phyloP scores from a whole-genome alignment of 2,888 invertebrate genomes.

The Tetranychus piercei region DNA sequence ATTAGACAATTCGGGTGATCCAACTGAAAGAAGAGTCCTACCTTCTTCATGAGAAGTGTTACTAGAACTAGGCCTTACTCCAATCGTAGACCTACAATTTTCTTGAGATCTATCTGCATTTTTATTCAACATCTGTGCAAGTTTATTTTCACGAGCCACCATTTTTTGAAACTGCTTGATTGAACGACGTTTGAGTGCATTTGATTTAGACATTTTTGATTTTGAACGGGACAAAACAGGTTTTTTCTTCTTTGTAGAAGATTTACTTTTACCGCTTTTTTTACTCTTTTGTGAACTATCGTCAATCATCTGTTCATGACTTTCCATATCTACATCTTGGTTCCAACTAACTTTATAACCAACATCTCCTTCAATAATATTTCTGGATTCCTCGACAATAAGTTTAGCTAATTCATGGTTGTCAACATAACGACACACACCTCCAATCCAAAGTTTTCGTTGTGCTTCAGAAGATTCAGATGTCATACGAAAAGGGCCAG shows the following conservation, averaged over 20 bases:
- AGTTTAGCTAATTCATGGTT: conserved; percentile 11
- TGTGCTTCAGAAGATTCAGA: not conserved
- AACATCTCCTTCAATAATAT: conserved; percentile 15
- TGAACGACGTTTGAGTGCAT: too few relatives aligned
- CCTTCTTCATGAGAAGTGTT: too few relatives aligned
- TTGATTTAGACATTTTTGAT: too few relatives aligned
- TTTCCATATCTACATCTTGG: not conserved
- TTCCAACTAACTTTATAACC: conserved; percentile 13
- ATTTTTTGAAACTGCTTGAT: too few relatives aligned
- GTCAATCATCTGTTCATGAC: not conserved
- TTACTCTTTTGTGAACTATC: not conserved
- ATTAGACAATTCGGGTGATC: too few relatives aligned
- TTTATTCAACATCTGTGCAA: too few relatives aligned
- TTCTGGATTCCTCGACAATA: conserved; percentile 16
- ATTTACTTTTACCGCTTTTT: not conserved
- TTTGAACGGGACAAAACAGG: too few relatives aligned
- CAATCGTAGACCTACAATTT: too few relatives aligned
- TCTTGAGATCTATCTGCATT: too few relatives aligned
- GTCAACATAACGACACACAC: not conserved
- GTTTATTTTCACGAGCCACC: too few relatives aligned
- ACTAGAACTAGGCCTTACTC: too few relatives aligned
- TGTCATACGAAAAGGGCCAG: not conserved
- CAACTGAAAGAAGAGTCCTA: too few relatives aligned
- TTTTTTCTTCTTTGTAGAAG: not conserved
- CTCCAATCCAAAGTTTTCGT: not conserved